Conservation (phyloP, 2,797 vertebrate genomes). For the Adrianichthys oophorus region DNA sequence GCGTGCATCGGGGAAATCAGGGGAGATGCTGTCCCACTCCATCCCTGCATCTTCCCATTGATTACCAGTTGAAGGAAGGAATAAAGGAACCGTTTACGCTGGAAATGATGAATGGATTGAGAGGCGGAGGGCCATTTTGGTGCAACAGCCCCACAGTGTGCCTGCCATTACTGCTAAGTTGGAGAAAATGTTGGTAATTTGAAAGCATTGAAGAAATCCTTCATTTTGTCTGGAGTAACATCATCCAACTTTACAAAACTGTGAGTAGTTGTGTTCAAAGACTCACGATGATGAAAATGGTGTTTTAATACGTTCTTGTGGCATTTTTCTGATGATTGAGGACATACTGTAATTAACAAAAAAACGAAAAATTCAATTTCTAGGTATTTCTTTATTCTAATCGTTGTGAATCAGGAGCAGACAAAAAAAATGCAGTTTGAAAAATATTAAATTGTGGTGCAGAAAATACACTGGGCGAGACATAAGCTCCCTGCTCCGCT, state of each 20-base stretch:
- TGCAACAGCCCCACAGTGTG: constrained; percentile 9
- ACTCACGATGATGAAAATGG: not conserved
- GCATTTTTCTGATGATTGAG: no score
- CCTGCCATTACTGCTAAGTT: constrained; percentile 22
- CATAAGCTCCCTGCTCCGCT: no score
- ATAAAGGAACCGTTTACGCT: constrained; percentile 44
- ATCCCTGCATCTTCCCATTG: constrained; percentile 55
- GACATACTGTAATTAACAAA: no score
- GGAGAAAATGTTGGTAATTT: constrained; percentile 18
- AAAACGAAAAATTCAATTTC: no score
- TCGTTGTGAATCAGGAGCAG: no score
- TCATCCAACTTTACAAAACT: not conserved
- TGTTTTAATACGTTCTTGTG: no score
- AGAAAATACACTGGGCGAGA: no score
- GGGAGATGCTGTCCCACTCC: constrained; percentile 38
- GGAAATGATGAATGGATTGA: constrained; percentile 41
- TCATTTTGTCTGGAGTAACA: constrained; percentile 23
- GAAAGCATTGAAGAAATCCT: constrained; percentile 3
- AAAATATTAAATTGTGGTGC: no score
- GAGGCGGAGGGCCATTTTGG: constrained; percentile 28
- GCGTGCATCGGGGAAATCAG: constrained; percentile 58
- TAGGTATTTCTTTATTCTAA: no score
- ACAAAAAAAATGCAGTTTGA: no score
- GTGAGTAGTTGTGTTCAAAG: not conserved
- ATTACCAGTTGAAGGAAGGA: constrained; percentile 46